Conservation (phyloP, 2,113 vertebrate genomes). For the Lanius ludovicianus region DNA sequence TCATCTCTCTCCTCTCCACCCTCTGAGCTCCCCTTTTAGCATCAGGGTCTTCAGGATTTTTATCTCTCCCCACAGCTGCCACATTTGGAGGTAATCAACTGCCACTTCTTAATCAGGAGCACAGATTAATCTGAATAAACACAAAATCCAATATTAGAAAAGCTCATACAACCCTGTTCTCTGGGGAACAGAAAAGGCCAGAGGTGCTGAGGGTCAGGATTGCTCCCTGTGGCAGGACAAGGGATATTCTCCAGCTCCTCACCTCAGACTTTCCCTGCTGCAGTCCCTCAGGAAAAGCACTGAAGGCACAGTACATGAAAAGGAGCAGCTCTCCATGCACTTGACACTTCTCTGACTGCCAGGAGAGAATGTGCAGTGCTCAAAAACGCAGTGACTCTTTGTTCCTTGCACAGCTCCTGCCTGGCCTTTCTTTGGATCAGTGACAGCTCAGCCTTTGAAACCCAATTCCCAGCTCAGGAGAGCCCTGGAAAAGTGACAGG, state of each 20-base stretch:
- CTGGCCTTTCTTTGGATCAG: too few relatives aligned
- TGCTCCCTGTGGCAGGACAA: not conserved
- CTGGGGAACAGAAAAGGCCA: not conserved
- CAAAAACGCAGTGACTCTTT: not conserved
- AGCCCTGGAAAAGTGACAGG: not conserved
- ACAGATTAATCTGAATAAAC: not conserved
- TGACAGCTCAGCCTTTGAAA: not conserved
- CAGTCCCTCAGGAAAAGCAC: not conserved
- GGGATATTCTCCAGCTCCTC: not conserved
- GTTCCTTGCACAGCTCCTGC: not conserved
- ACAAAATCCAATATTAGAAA: not conserved
- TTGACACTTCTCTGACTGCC: not conserved
- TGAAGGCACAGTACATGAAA: not conserved
- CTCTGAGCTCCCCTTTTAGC: not conserved
- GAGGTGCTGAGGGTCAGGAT: not conserved
- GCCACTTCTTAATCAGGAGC: not conserved
- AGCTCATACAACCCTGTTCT: not conserved
- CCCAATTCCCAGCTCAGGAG: not conserved
- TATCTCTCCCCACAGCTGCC: not conserved
- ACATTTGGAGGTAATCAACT: not conserved
- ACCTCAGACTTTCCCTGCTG: not conserved
- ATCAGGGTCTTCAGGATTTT: not conserved
- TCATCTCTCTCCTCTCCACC: not conserved
- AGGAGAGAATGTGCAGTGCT: not conserved
- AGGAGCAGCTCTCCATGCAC: not conserved